Percentiles rank a stretch among this genome's conserved stretches.
Evolutionary conservation across 1,140 invertebrate species (phyloP).

Genomic region (Drosophila murphyi): DNA sequence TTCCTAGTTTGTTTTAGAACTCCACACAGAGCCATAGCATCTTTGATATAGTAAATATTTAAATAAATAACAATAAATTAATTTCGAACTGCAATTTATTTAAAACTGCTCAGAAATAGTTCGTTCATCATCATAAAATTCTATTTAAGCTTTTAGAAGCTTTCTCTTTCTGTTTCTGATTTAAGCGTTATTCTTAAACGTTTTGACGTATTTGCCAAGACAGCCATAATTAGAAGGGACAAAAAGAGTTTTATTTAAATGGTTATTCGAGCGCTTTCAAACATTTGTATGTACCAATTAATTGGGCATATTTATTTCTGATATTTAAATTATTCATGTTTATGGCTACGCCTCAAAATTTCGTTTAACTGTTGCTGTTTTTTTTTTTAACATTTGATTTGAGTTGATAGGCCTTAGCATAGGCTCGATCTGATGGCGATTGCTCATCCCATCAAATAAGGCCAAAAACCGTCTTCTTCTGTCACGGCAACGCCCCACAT

Average conservation of each 20-base stretch:
- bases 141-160: too few species aligned
- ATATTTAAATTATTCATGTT: constrained; percentile 2
- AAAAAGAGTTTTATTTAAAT: not conserved
- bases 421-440: constrained; percentile 13
- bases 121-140: not conserved
- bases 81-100: too few species aligned
- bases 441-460: constrained; percentile 15
- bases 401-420: not conserved
- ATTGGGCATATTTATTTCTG: constrained; percentile 11
- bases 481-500: constrained; percentile 24
- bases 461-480: constrained; percentile 13
- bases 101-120: too few species aligned
- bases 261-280: not conserved
- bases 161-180: not conserved
- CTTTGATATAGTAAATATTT: too few species aligned
- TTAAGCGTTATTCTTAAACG: not conserved
- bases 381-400: not conserved
- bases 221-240: not conserved
- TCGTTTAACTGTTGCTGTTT: constrained; percentile 1
- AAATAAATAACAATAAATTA: too few species aligned
- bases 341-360: not conserved
- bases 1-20: too few species aligned
- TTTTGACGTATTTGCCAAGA: not conserved
- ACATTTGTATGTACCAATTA: constrained; percentile 9
- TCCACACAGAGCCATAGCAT: too few species aligned